These are phyloP conservation scores for Choloepus didactylus DNA, from an alignment of 2,797 vertebrate species.

Conservation along the genomic window DNA sequence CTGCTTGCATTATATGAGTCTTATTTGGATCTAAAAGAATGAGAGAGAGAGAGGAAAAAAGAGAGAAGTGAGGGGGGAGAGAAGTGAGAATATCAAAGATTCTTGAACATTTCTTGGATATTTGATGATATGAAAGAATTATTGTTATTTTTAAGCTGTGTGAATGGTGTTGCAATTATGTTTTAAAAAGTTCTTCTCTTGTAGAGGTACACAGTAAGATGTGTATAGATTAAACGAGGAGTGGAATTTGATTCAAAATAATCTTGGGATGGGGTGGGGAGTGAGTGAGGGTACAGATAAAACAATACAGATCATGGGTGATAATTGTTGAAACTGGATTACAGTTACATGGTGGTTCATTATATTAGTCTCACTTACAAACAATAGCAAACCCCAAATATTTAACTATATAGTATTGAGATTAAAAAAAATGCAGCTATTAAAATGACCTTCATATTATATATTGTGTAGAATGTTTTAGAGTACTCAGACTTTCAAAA, in stretches of 20 bases:
- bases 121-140: neutral
- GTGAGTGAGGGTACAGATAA: neutral
- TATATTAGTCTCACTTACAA: constrained; percentile 34
- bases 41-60: neutral
- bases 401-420: constrained; percentile 14
- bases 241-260: neutral
- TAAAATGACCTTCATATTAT: constrained; percentile 45
- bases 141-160: neutral
- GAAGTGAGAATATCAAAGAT: neutral
- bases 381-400: neutral
- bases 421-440: constrained; percentile 20
- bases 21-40: neutral
- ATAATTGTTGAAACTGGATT: neutral
- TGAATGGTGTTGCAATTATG: neutral
- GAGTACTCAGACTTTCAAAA: constrained; percentile 18
- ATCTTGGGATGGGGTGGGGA: neutral
- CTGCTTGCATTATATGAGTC: neutral
- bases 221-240: neutral
- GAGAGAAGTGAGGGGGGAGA: neutral
- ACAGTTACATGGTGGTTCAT: neutral
- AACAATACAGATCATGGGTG: neutral
- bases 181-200: neutral
- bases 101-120: neutral
- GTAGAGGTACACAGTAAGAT: neutral
- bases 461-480: constrained; percentile 31